Base-by-base conservation (phyloP, 2,797 vertebrate species). In the Micropoecilia bifurca region DNA sequence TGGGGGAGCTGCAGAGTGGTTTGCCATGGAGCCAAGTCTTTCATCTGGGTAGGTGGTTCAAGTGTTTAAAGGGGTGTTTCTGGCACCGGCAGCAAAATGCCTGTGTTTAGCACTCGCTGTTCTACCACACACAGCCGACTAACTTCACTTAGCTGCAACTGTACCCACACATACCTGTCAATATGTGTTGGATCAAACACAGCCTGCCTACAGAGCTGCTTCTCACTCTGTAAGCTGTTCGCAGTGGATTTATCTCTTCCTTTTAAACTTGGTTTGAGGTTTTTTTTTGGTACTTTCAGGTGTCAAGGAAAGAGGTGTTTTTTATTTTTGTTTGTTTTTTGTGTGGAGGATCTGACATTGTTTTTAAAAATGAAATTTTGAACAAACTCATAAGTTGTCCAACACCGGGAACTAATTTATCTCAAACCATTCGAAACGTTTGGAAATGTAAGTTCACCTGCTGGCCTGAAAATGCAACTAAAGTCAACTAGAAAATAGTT, bases 21-120 rank as follows among this genome's bases (percentile, higher is more conserved):
- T 85, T 77, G 84, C 75, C 80, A 78, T 71, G 43, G 75, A 81
- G 81, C 84, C 87, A 75, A 48, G 7, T 28, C 77, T 83, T 91
- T 87, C 78, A 76, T 91, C 77, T 90, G 73, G 84, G 83, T 91
- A 85, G 88, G 90, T 87, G 80, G 91, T 84, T 81, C 59, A 73
- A 61, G 45, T 36, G 39, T 80, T 84, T 45, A 61, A 83, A 73
- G 47, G 72, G 66, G 73, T 88, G 76, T 81, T 85, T 50, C 80
- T 90, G 90, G 89, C 88, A 89, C 82, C 71, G 77, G 72, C 72
- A 77, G 78, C 69, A 59, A 75, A 78, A 81, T 75, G 84, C 80
- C 47, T 76, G 76, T 80, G 86, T 88, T 84, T 84, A 87, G 53
- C 61, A 77, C 85, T 85, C 80, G 77, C 48, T 71, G 59, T 89